These are phyloP conservation scores for Thunnus thynnus DNA, from an alignment of 2,113 vertebrate species.

Conservation along the genomic window DNA sequence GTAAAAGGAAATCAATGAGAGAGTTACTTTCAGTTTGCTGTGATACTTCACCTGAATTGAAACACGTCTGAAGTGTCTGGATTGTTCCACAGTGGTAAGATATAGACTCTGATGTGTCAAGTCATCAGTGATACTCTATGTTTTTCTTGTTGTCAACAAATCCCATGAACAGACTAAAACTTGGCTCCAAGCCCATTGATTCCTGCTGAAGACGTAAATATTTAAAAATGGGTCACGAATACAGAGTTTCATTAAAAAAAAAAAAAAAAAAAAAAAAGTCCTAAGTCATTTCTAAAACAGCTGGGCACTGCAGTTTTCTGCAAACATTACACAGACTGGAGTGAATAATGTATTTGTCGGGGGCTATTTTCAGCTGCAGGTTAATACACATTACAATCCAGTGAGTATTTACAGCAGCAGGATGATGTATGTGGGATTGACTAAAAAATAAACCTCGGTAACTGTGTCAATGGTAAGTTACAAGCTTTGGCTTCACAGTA, in stretches of 20 bases:
- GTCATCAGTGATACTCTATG: no score
- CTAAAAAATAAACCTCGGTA: background rate
- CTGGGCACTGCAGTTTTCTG: background rate
- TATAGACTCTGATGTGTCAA: no score
- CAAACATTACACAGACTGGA: background rate
- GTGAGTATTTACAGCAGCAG: slow-evolving; percentile 11
- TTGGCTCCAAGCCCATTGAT: background rate
- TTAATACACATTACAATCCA: background rate
- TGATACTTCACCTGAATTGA: no score
- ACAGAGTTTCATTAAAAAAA: no score
- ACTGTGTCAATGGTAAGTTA: no score
- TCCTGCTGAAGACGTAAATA: background rate
- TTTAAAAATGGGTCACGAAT: background rate
- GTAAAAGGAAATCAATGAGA: background rate
- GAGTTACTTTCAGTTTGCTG: no score
- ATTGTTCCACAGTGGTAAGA: no score
- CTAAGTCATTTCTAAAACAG: background rate
- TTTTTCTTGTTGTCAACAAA: no score
- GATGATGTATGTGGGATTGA: background rate
- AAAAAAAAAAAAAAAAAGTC: no score
- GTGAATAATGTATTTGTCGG: background rate
- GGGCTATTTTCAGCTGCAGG: background rate
- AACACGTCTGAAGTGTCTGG: no score
- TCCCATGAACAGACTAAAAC: no score
- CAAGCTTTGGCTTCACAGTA: no score